Conservation (phyloP, 2,113 vertebrate genomes). For the Peromyscus californicus region DNA sequence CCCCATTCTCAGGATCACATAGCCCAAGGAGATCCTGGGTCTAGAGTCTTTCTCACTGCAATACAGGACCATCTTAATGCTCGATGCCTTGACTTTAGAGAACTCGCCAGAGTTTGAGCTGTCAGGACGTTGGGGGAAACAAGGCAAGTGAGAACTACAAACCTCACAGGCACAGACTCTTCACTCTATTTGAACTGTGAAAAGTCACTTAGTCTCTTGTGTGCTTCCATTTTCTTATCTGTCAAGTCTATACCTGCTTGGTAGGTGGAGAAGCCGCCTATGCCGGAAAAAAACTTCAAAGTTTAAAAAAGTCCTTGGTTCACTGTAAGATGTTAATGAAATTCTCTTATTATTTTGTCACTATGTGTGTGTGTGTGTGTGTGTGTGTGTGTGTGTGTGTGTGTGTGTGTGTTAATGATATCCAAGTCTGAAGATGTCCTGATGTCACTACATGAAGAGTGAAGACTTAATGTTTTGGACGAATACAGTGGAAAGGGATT, state of each 20-base stretch:
- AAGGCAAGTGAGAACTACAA: neutral
- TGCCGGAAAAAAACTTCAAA: neutral
- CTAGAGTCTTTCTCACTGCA: neutral
- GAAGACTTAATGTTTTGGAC: neutral
- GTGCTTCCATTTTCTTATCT: neutral
- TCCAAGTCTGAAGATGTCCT: neutral
- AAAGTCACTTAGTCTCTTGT: neutral
- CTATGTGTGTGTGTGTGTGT: neutral
- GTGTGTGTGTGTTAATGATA: neutral
- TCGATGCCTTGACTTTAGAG: neutral
- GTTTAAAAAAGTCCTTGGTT: neutral
- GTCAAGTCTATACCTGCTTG: neutral
- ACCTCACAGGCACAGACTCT: neutral
- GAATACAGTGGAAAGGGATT: neutral
- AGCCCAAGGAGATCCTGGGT: too few relatives aligned
- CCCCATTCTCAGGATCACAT: neutral
- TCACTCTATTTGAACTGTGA: neutral
- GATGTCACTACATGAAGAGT: neutral
- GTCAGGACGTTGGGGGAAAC: neutral
- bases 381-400: neutral
- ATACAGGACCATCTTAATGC: neutral
- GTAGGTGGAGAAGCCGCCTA: neutral
- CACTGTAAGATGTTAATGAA: neutral
- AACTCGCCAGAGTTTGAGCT: neutral
- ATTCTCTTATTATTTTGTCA: neutral